A percentile compares a stretch with the other conserved stretches of the same genome.
Evolutionary conservation across 2,797 vertebrate species (phyloP).

Genomic region (Amazona finschi): DNA sequence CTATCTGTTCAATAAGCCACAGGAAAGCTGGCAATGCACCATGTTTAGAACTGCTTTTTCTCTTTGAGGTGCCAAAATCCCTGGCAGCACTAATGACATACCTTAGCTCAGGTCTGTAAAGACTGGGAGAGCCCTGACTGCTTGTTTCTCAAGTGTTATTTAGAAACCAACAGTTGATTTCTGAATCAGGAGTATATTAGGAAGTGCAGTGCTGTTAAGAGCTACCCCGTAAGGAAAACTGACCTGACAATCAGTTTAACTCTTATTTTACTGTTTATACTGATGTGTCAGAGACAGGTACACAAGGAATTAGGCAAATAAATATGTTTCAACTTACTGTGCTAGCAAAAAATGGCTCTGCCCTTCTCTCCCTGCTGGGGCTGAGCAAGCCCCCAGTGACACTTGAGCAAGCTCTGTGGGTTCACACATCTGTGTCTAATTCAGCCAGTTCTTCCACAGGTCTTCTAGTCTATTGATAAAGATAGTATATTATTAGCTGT

Average conservation of each 20-base stretch:
- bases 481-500: not conserved
- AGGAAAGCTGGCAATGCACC: not conserved
- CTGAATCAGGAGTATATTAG: too few species aligned
- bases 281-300: not conserved
- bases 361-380: not conserved
- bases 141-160: not conserved
- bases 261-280: not conserved
- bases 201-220: not conserved
- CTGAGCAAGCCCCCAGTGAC: fast-evolving
- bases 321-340: not conserved
- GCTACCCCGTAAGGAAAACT: not conserved
- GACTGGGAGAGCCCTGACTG: not conserved
- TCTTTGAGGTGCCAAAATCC: not conserved
- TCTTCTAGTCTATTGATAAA: too few species aligned
- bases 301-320: not conserved
- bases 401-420: fast-evolving
- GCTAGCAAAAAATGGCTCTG: not conserved
- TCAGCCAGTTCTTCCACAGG: not conserved
- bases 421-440: not conserved
- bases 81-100: not conserved
- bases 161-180: not conserved
- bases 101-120: not conserved
- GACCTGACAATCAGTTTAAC: not conserved
- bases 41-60: not conserved
- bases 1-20: not conserved